Evolutionary conservation across 64 coral and sea anemone genomes (phyloP).

Genomic region (Porites lutea): DNA sequence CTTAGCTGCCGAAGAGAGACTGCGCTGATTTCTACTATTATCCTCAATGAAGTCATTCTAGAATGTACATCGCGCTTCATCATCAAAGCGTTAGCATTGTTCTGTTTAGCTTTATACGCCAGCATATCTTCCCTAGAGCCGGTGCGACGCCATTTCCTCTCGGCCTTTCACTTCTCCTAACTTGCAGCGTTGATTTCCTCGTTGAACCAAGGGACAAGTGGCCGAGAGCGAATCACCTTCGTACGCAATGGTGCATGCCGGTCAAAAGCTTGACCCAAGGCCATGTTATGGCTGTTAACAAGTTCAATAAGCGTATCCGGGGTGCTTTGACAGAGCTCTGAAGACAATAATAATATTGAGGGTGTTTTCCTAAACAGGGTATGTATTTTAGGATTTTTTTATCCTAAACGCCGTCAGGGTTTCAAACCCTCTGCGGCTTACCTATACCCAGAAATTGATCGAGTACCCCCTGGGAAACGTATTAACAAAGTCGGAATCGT

Average conservation of each 20-base stretch:
- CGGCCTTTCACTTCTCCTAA: constrained; percentile 59
- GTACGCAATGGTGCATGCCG: neutral
- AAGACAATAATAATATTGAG: no score
- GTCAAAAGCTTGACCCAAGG: neutral
- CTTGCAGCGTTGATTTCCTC: constrained; percentile 64
- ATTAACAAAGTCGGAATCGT: no score
- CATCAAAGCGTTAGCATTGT: constrained; percentile 57
- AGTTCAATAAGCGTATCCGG: no score
- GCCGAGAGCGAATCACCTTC: constrained; percentile 23
- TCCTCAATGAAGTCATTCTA: constrained; percentile 67
- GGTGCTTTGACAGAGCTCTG: no score
- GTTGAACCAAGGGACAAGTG: constrained; percentile 52
- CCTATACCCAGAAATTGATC: no score
- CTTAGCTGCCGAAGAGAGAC: constrained; percentile 50
- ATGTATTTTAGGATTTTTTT: no score
- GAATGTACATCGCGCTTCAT: constrained; percentile 67
- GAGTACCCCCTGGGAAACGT: no score
- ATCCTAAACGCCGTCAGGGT: no score
- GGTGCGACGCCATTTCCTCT: constrained; percentile 67
- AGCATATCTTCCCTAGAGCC: constrained; percentile 48
- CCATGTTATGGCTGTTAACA: constrained; percentile 14
- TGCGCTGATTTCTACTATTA: constrained; percentile 54
- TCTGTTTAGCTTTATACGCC: constrained; percentile 66
- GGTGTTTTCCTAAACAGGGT: no score
- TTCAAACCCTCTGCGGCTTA: no score